Evolutionary conservation across 2,888 invertebrate genomes (phyloP), one percentile per base, ranked within the genome.

Genomic region (Synanthedon andrenaeformis): DNA sequence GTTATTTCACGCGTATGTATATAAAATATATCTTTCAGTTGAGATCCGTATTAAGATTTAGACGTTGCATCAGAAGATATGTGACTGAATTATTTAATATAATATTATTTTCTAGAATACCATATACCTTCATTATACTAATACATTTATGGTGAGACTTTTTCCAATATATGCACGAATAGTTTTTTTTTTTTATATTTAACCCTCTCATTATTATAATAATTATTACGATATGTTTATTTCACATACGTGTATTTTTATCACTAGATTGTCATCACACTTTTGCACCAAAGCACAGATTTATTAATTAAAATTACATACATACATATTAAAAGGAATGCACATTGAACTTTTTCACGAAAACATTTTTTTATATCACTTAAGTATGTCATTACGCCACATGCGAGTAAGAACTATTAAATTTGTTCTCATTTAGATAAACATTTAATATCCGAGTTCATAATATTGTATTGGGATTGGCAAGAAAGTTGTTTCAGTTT

Each of bases 31-130:
- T 55, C 51, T 58, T 52, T 52, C 52, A 54, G 56, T 55, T 54
- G 12, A 55, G 51, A 54, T 52, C 53, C 53, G 78, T 83, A 79
- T 79, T 65, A 65, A 64, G 70, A 65, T 64, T 67, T 79, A 78
- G 79, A 74, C 66, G 69, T 59, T 76, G 75, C 79, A 76, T 79
- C 72, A 65, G 72, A 69, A 69, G 60, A 69, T 74, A 61, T 77
- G 70, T 72, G 74, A 82, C 74, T 75, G 76, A 79, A 82, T 79
- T 79, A 81, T 82, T 76, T 77, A 78, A 77, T 79, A 73, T 78
- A 78, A 84, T 84, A 83, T 85, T 86, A 83, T 85, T 86, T 87
- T 87, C 86, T 87, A 87, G 87, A 87, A 82, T 79, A 84, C 86
- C 86, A 85, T 86, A 85, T 82, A 85, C 79, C 85, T 83, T 84